These are phyloP conservation scores for Lasioglossum lativentre DNA, from an alignment of 2,888 invertebrate genomes.

Conservation along the genomic window DNA sequence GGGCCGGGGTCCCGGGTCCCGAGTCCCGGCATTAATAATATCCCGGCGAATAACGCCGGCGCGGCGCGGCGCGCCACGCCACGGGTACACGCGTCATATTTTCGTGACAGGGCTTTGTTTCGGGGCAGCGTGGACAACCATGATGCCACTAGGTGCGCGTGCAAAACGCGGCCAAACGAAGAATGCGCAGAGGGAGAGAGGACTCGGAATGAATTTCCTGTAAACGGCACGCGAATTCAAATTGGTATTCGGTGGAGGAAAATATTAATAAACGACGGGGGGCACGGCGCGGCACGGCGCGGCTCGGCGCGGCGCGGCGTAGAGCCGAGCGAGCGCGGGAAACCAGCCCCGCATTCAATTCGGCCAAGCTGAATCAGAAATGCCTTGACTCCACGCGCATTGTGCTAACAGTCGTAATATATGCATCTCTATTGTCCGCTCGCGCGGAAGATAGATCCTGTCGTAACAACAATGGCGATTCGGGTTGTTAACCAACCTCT, in stretches of 20 bases:
- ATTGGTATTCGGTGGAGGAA: not conserved
- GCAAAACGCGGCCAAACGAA: not conserved
- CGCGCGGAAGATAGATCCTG: constrained; percentile 4
- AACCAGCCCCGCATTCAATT: not conserved
- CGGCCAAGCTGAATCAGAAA: not conserved
- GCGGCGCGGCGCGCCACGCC: not conserved
- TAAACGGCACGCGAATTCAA: not conserved
- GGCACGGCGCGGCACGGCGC: too few relatives aligned
- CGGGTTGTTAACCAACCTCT: not conserved
- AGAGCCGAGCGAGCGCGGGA: not conserved
- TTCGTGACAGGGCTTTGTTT: constrained; percentile 51
- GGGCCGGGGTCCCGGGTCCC: not conserved
- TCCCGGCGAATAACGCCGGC: constrained; percentile 16
- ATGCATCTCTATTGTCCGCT: not conserved
- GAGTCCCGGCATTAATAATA: constrained; percentile 49
- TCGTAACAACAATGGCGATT: not conserved
- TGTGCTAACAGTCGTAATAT: constrained; percentile 2
- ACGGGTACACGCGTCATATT: constrained; percentile 42
- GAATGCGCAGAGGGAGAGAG: not conserved
- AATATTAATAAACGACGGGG: not conserved
- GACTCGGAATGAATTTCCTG: not conserved
- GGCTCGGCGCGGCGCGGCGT: too few relatives aligned
- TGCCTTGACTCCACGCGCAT: not conserved
- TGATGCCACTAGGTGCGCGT: not conserved
- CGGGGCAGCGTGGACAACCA: not conserved